phyloP scores from a whole-genome alignment of 2,888 invertebrate species.

The Meta bourneti region DNA sequence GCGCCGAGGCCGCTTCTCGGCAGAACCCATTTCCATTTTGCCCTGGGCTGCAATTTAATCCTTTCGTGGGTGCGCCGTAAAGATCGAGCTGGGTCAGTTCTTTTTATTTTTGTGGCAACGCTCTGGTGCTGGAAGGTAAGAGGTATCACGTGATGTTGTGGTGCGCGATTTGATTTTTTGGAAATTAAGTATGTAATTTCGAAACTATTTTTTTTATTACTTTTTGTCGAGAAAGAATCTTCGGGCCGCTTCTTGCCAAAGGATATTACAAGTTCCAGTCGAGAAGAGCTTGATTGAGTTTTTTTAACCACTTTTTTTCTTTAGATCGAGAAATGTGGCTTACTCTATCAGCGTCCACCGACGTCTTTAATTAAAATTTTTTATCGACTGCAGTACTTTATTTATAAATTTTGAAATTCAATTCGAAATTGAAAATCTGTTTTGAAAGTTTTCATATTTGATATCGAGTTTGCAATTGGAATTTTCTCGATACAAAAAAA shows the following conservation, averaged over 20 bases:
- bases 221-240: not conserved
- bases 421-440: too few species aligned
- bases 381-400: too few species aligned
- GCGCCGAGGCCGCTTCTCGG: not conserved
- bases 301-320: not conserved
- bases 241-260: too few species aligned
- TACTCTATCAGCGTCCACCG: too few species aligned
- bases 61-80: constrained; percentile 35
- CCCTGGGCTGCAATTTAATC: constrained; percentile 46
- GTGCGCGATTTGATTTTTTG: not conserved
- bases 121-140: not conserved
- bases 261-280: too few species aligned
- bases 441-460: too few species aligned
- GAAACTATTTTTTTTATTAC: not conserved
- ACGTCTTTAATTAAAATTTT: too few species aligned
- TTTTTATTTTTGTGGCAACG: constrained; percentile 11
- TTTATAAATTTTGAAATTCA: too few species aligned
- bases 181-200: constrained; percentile 34
- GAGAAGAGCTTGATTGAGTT: not conserved
- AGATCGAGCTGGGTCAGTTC: not conserved
- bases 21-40: constrained; percentile 33
- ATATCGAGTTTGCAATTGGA: too few species aligned
- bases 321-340: not conserved
- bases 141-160: not conserved
- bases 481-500: too few species aligned